Evolutionary conservation across 2,888 invertebrate genomes (phyloP).

Genomic region (Cataglyphis altisquamis): DNA sequence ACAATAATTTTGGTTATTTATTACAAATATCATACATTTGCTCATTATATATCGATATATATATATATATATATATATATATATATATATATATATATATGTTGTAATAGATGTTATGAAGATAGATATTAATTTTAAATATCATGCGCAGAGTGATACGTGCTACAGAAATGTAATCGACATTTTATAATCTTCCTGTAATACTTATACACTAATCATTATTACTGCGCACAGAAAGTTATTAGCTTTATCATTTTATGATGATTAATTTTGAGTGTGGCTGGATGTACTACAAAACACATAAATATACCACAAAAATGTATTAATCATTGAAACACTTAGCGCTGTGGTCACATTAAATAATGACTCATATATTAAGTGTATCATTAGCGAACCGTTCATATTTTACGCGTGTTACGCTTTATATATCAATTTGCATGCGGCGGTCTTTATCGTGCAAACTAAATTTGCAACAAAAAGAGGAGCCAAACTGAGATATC

Average conservation of each 20-base stretch:
- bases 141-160: not conserved
- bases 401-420: not conserved
- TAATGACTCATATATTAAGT: slow-evolving; percentile 5
- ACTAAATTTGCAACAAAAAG: not conserved
- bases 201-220: not conserved
- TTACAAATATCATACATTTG: not conserved
- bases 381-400: not conserved
- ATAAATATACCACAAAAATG: not conserved
- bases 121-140: slow-evolving; percentile 31
- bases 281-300: not conserved
- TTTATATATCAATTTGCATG: slow-evolving; percentile 12
- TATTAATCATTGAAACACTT: not conserved
- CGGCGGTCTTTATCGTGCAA: not conserved
- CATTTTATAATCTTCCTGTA: not conserved
- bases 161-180: not conserved
- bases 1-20: not conserved
- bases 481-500: slow-evolving; percentile 7
- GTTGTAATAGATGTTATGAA: not conserved
- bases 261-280: not conserved
- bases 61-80: not conserved
- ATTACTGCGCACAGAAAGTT: not conserved
- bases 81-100: not conserved
- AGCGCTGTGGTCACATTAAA: not conserved
- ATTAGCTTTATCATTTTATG: not conserved
- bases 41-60: not conserved